Conservation (phyloP, 2,888 invertebrate genomes). For the Glyphotaelius pellucidus region DNA sequence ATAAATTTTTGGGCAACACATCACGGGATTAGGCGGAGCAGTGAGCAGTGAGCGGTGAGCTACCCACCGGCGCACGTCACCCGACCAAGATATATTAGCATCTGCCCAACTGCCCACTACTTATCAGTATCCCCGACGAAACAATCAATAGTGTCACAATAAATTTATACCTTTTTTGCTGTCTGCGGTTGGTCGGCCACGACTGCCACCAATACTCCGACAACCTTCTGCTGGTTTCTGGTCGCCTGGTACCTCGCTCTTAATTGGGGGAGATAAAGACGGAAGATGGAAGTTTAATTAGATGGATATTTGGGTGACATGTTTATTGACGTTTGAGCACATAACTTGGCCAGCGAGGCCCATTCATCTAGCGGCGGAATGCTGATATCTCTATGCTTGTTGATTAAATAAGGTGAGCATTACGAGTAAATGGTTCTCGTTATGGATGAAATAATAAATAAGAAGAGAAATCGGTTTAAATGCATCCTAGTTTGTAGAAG, state of each 20-base stretch:
- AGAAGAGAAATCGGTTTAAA: slow-evolving; percentile 9
- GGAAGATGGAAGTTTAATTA: slow-evolving; percentile 59
- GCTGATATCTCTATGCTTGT: slow-evolving; percentile 62
- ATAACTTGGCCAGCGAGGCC: slow-evolving; percentile 62
- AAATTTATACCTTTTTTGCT: slow-evolving; percentile 62
- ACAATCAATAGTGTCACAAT: slow-evolving; percentile 64
- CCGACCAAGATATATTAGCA: slow-evolving; percentile 61
- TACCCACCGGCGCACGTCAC: slow-evolving; percentile 55
- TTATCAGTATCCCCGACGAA: slow-evolving; percentile 60
- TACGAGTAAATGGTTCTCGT: slow-evolving; percentile 31
- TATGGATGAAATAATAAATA: slow-evolving; percentile 23
- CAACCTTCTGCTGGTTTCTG: neutral
- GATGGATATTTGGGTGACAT: slow-evolving; percentile 66
- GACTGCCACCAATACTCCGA: neutral
- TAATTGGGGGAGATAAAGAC: slow-evolving; percentile 47
- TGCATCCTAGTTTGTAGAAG: neutral
- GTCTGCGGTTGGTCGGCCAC: slow-evolving; percentile 61
- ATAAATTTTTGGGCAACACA: neutral
- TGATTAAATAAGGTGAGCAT: slow-evolving; percentile 34
- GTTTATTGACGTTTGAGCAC: slow-evolving; percentile 66
- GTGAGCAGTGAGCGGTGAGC: slow-evolving; percentile 3
- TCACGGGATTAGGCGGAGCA: slow-evolving; percentile 22
- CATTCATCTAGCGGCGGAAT: slow-evolving; percentile 65
- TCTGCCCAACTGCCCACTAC: slow-evolving; percentile 40
- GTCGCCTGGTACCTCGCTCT: slow-evolving; percentile 34